A percentile compares a stretch with the other conserved stretches of the same genome.
These are phyloP conservation scores for Xenopus laevis DNA, from an alignment of 2,113 vertebrate species.

Conservation along the genomic window DNA sequence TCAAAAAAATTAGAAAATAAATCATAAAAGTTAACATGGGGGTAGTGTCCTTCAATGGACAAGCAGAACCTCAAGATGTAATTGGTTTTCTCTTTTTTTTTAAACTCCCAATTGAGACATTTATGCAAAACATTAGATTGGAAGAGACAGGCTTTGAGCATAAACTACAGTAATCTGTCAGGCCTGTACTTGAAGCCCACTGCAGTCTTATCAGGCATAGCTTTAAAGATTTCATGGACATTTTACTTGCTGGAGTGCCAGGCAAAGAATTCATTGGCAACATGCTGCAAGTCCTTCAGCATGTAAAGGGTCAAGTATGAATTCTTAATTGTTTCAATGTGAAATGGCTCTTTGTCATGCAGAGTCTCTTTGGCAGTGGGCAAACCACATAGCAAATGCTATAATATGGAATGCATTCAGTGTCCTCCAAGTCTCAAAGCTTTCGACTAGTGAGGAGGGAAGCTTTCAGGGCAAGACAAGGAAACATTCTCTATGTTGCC, in stretches of 20 bases:
- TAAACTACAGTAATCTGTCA: constrained; percentile 46
- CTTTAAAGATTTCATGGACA: constrained; percentile 34
- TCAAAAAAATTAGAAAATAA: background rate
- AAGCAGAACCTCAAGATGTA: constrained; percentile 22
- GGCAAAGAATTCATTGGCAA: constrained; percentile 18
- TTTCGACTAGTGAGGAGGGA: constrained; percentile 1
- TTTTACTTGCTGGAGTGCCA: constrained; percentile 24
- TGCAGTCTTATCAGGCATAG: constrained; percentile 21
- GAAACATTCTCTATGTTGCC: constrained; percentile 1
- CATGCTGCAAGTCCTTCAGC: constrained; percentile 22
- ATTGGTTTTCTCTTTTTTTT: constrained; percentile 24
- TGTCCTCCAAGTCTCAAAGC: constrained; percentile 23
- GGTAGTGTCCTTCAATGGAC: background rate
- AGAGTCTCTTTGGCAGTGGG: constrained; percentile 28
- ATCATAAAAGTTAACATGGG: background rate
- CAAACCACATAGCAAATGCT: constrained; percentile 34
- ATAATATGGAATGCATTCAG: constrained; percentile 38
- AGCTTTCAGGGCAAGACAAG: constrained; percentile 20
- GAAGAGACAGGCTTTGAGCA: constrained; percentile 45
- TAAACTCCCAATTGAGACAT: constrained; percentile 32
- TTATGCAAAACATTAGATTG: constrained; percentile 44
- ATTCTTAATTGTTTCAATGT: constrained; percentile 42
- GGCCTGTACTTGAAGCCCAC: constrained; percentile 40
- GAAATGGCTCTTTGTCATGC: constrained; percentile 40
- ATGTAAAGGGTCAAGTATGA: constrained; percentile 32